Conservation (phyloP, 2,113 vertebrate genomes). For the Propithecus coquereli region DNA sequence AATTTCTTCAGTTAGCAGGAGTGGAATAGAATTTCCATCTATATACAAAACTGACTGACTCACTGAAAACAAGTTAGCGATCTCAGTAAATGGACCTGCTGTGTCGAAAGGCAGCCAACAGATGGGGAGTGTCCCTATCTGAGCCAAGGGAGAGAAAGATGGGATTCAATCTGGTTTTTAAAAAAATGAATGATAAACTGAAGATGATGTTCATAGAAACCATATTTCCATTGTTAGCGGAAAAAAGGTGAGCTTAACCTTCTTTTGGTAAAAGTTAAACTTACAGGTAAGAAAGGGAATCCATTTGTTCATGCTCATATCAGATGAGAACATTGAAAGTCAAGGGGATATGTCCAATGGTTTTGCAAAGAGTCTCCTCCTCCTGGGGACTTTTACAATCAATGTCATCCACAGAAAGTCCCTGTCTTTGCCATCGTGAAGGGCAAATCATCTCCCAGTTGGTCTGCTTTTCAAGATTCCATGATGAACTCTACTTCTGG, state of each 20-base stretch:
- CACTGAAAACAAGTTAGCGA: background rate
- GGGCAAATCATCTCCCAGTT: slow-evolving; percentile 21
- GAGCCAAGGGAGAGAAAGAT: background rate
- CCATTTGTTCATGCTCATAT: background rate
- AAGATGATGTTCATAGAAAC: background rate
- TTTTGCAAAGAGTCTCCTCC: slow-evolving; percentile 29
- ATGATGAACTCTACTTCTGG: slow-evolving; percentile 17
- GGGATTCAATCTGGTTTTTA: background rate
- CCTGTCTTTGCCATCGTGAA: slow-evolving; percentile 42
- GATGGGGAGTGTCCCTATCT: background rate
- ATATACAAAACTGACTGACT: background rate
- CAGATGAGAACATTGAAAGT: slow-evolving; percentile 13
- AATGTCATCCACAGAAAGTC: slow-evolving; percentile 17
- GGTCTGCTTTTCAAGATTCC: slow-evolving; percentile 42
- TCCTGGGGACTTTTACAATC: slow-evolving; percentile 23
- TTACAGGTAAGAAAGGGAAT: background rate
- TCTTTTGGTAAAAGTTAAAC: slow-evolving; percentile 22
- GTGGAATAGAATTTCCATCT: background rate
- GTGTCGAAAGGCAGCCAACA: background rate
- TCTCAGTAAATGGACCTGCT: background rate
- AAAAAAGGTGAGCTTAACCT: background rate
- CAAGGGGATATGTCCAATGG: background rate
- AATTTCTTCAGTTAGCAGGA: background rate
- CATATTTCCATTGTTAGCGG: background rate
- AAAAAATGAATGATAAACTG: slow-evolving; percentile 4